Evolutionary conservation across 2,888 invertebrate species (phyloP).

Genomic region (Nephrotoma guestfalica): DNA sequence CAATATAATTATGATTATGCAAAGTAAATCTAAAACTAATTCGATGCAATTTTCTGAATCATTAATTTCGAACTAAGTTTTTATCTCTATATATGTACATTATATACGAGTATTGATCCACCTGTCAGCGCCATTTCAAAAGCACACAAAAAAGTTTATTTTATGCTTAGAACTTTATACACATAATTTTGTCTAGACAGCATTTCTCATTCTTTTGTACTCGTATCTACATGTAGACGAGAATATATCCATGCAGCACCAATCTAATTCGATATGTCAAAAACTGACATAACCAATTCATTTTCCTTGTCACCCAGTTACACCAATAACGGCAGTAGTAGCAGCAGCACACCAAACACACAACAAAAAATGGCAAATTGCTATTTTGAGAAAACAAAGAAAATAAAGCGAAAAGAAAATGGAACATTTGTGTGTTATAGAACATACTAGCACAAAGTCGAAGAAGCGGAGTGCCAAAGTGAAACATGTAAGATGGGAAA

Average conservation of each 20-base stretch:
- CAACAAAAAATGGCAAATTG: background rate
- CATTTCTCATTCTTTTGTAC: background rate
- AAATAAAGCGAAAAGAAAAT: background rate
- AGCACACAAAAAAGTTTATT: background rate
- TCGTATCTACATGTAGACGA: background rate
- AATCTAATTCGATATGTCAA: background rate
- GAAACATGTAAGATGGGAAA: background rate
- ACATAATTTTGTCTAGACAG: background rate
- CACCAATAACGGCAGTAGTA: background rate
- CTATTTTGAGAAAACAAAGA: background rate
- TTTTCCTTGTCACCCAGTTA: background rate
- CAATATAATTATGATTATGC: background rate
- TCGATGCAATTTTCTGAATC: background rate
- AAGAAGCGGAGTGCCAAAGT: background rate
- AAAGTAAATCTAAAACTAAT: background rate
- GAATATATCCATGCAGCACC: background rate
- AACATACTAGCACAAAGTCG: background rate
- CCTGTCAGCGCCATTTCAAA: background rate
- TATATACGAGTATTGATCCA: background rate
- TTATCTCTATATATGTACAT: background rate
- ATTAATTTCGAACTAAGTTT: background rate
- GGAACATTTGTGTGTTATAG: background rate
- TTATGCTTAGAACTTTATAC: background rate
- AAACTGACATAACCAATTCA: background rate
- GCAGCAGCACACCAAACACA: background rate